Conservation (phyloP, 2,797 vertebrate species). For the Streptopelia turtur region DNA sequence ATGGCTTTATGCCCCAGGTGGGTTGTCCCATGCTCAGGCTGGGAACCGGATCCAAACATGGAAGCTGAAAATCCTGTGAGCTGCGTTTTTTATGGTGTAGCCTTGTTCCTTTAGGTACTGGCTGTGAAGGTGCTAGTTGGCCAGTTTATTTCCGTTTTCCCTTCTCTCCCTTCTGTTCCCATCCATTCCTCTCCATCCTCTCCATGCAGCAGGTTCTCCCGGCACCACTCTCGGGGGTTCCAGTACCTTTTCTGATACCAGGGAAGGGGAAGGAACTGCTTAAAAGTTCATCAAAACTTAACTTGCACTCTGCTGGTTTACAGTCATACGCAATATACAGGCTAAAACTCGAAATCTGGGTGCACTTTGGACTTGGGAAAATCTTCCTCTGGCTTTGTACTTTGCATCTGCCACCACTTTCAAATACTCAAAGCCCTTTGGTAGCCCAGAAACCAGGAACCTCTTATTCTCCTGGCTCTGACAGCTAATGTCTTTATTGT, state of each 20-base stretch:
- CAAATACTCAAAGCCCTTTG: not conserved
- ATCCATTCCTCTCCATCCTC: not conserved
- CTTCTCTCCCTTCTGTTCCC: not conserved
- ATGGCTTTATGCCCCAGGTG: not conserved
- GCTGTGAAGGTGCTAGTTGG: not conserved
- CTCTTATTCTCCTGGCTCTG: not conserved
- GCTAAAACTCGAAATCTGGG: not conserved
- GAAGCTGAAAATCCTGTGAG: not conserved
- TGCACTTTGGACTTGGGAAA: not conserved
- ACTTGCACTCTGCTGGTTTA: not conserved
- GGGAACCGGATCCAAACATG: not conserved
- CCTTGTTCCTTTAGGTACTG: not conserved
- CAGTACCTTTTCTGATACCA: not conserved
- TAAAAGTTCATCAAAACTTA: not conserved
- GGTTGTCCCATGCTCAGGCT: not conserved
- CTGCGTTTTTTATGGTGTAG: not conserved
- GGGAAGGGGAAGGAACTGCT: not conserved
- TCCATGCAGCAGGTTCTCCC: not conserved
- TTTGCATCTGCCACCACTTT: not conserved
- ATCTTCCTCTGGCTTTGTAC: not conserved
- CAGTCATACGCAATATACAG: fast-evolving
- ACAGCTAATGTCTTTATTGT: not conserved
- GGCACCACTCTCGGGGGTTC: not conserved
- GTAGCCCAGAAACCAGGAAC: slow-evolving; percentile 1
- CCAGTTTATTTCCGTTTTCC: not conserved